Evolutionary conservation across 2,797 vertebrate genomes (phyloP).

Genomic region (Sus cebifrons): DNA sequence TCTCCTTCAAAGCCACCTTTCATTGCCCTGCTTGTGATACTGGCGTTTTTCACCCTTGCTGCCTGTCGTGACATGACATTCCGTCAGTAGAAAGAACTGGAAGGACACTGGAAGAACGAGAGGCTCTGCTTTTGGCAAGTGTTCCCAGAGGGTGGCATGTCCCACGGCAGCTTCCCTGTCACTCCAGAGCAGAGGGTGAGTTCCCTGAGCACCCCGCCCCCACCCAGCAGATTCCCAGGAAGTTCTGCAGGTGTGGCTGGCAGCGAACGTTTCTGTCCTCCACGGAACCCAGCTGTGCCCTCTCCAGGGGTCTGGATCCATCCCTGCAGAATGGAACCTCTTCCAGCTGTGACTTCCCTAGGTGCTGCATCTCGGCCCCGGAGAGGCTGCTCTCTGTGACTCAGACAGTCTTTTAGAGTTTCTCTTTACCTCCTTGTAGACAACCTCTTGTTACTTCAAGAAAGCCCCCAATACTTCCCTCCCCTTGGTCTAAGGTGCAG

Average conservation of each 20-base stretch:
- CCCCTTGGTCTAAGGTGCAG: background rate
- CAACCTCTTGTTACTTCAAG: background rate
- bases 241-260: fast-evolving
- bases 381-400: background rate
- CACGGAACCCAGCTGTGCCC: background rate
- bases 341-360: too few relatives aligned
- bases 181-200: too few relatives aligned
- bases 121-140: background rate
- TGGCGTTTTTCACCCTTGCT: background rate
- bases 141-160: fast-evolving
- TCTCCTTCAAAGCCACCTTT: background rate
- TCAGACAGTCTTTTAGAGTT: background rate
- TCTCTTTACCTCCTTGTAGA: background rate
- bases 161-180: background rate
- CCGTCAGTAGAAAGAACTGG: background rate
- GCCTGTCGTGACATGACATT: background rate
- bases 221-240: background rate
- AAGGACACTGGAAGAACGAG: background rate
- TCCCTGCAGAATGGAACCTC: fast-evolving
- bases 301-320: background rate
- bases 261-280: background rate
- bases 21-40: background rate
- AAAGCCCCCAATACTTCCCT: background rate
- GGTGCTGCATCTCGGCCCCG: background rate
- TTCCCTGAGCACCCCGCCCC: fast-evolving